Base-by-base conservation (phyloP, 2,113 vertebrate species). In the Aix galericulata region DNA sequence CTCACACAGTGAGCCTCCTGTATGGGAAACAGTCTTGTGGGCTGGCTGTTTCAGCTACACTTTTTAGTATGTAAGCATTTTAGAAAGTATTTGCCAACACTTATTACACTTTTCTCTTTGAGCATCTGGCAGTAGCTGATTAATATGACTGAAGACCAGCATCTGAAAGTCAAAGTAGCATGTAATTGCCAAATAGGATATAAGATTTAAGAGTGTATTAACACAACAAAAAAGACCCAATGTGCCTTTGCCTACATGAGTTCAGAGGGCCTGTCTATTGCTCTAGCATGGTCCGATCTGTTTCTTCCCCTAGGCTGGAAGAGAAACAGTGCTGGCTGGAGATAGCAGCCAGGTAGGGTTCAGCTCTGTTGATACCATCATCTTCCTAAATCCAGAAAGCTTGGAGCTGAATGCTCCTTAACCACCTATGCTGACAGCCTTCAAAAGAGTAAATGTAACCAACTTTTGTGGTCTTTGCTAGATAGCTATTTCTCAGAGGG, bases 91-190 rank as follows among this genome's bases (percentile, higher is more conserved):
- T 90, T 86, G 34, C 72, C 59, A 80, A n/a, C 40, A 76, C 40
- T 93, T 50, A 71, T 4, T 66, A 91, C 44, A 62, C 22, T 82
- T 89, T 73, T 68, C 36, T 56, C 62, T 91, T 58, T 40, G 38
- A 88, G 63, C 60, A 40, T 44, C 38, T 13, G 3, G 75, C 88
- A 85, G 82, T n/a, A 53, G 74, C 74, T 89, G 90, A 79, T 88
- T 89, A 86, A 85, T 89, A 91, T 82, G 62, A 73, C 10, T 32
- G 63, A 93, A 82, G 63, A 91, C 12, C 50, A 55, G 32, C 79
- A 82, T 85, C 85, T 79, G 89, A 80, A 91, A 96, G 44, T 91
- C 92, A 93, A 91, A 95, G 82, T 64, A 86, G n/a, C 76, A 91
- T 75, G 46, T 77, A 86, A 74, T 74, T 93, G 59, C 88, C 75